Evolutionary conservation across 2,888 invertebrate species (phyloP).

Genomic region (Scaeva pyrastri): DNA sequence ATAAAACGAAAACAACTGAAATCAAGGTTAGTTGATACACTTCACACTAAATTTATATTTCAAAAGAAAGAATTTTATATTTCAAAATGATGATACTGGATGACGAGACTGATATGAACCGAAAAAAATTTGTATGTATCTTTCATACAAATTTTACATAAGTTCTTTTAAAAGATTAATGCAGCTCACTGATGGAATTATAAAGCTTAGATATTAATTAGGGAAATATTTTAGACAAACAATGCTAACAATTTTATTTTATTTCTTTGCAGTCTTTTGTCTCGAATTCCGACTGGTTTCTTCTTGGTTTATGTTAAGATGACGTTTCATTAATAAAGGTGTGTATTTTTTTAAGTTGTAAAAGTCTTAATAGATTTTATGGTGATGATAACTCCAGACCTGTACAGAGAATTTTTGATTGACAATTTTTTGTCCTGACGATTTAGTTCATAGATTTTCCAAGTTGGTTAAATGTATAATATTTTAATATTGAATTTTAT

Average conservation of each 20-base stretch:
- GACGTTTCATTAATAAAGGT: not conserved
- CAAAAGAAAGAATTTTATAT: not conserved
- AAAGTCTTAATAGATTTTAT: not conserved
- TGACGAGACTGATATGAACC: constrained; percentile 77
- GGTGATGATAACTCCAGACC: not conserved
- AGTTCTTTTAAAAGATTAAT: constrained; percentile 51
- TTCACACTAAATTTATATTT: not conserved
- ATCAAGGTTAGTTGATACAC: constrained; percentile 93
- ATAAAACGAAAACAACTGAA: constrained; percentile 99
- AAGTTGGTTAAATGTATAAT: not conserved
- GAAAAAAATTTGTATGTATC: constrained; percentile 70
- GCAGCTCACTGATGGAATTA: constrained; percentile 66
- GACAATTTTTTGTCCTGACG: not conserved
- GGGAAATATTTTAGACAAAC: not conserved
- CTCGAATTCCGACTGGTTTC: no score
- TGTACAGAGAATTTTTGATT: not conserved
- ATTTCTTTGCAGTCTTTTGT: not conserved
- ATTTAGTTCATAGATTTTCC: not conserved
- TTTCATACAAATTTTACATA: constrained; percentile 50
- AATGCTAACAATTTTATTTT: not conserved
- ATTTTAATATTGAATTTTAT: not conserved
- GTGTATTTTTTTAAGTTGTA: not conserved
- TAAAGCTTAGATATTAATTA: not conserved
- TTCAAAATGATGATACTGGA: constrained; percentile 73
- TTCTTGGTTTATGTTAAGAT: not conserved